phyloP scores from a whole-genome alignment of 2,888 invertebrate genomes.

The Cataglyphis altisquamis region DNA sequence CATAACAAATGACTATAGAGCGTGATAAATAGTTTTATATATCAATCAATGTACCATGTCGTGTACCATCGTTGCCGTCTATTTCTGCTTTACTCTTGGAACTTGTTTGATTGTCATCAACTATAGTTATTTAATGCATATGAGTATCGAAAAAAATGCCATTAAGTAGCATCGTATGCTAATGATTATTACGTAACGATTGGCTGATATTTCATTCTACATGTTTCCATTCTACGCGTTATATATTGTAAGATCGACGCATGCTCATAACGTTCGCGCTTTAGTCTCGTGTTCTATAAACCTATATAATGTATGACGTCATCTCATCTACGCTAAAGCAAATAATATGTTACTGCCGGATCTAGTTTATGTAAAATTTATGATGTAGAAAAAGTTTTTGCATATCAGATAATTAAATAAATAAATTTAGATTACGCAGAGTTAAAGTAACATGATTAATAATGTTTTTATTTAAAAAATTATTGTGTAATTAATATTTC shows the following conservation, averaged over 20 bases:
- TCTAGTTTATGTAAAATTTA: background rate
- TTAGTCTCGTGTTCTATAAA: slow-evolving; percentile 36
- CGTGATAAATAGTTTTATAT: background rate
- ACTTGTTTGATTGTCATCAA: background rate
- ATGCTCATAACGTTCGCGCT: slow-evolving; percentile 26
- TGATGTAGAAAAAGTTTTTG: background rate
- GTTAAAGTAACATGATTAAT: too few relatives aligned
- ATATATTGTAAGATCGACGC: slow-evolving; percentile 15
- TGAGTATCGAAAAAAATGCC: background rate
- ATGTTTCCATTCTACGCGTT: slow-evolving; percentile 1
- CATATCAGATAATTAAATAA: too few relatives aligned
- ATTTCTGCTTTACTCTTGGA: background rate
- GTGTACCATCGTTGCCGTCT: background rate
- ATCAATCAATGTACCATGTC: background rate
- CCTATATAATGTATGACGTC: slow-evolving; percentile 38
- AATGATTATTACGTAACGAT: slow-evolving; percentile 27
- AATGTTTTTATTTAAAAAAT: too few relatives aligned
- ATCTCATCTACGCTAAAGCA: slow-evolving; percentile 18
- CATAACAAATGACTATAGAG: slow-evolving; percentile 10
- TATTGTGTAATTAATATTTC: too few relatives aligned
- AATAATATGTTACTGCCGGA: slow-evolving; percentile 20
- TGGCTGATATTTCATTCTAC: background rate
- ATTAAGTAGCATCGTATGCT: slow-evolving; percentile 17
- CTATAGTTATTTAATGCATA: background rate
- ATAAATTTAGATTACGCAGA: too few relatives aligned